A percentile compares a stretch with the other conserved stretches of the same genome.
Conservation (phyloP, 1,140 invertebrate genomes). For the Drosophila chauvacae region DNA sequence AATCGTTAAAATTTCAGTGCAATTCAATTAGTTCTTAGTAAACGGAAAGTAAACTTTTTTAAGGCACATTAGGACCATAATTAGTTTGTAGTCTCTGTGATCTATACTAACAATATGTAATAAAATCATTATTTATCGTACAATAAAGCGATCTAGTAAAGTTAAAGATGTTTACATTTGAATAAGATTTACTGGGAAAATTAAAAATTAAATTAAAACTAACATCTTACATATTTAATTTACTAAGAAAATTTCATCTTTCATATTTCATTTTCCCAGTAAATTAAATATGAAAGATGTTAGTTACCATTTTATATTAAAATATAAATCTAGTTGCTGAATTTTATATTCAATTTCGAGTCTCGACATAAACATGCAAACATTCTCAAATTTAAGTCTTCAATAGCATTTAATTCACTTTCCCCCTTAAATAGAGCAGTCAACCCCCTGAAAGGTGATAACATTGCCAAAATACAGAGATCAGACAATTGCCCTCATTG, state of each 20-base stretch:
- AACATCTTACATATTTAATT: too few relatives aligned
- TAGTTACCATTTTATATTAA: not conserved
- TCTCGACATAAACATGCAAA: too few relatives aligned
- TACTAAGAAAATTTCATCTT: not conserved
- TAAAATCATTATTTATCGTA: slow-evolving; percentile 46
- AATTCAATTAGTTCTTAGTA: slow-evolving; percentile 52
- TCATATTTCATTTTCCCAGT: too few relatives aligned
- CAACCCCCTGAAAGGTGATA: not conserved
- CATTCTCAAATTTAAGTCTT: too few relatives aligned
- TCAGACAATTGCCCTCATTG: slow-evolving; percentile 40
- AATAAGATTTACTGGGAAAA: not conserved
- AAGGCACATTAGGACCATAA: slow-evolving; percentile 20
- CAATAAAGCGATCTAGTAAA: slow-evolving; percentile 21
- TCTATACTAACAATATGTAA: slow-evolving; percentile 63
- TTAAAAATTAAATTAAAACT: too few relatives aligned
- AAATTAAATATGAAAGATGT: not conserved
- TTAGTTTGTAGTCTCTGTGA: slow-evolving; percentile 68
- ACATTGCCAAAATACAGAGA: slow-evolving; percentile 2
- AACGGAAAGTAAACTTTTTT: slow-evolving; percentile 7
- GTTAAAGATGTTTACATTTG: not conserved
- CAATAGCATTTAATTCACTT: not conserved
- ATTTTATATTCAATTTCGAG: not conserved
- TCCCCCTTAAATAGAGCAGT: slow-evolving; percentile 6
- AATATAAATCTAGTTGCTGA: not conserved
- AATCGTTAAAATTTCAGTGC: slow-evolving; percentile 50